phyloP scores from a whole-genome alignment of 2,797 vertebrate genomes.

The Bryconaethiops microstoma region DNA sequence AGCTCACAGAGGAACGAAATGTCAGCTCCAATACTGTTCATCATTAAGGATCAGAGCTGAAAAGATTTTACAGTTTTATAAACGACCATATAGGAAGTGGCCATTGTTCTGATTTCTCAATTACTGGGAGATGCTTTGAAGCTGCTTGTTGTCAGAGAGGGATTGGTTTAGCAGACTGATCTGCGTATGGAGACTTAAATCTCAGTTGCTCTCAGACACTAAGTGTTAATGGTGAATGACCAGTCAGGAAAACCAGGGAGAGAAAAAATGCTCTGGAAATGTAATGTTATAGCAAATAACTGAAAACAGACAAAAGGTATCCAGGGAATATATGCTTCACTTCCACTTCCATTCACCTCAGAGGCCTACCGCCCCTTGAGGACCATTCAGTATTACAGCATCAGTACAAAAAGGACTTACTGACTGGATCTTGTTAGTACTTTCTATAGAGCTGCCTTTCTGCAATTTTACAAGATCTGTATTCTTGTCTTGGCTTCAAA shows the following conservation, averaged over 20 bases:
- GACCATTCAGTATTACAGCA: slow-evolving; percentile 29
- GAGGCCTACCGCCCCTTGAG: slow-evolving; percentile 18
- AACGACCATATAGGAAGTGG: slow-evolving; percentile 24
- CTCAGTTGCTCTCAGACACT: slow-evolving; percentile 33
- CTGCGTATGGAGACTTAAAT: slow-evolving; percentile 37
- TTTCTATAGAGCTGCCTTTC: not conserved
- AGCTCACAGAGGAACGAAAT: slow-evolving; percentile 7
- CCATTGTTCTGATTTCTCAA: slow-evolving; percentile 41
- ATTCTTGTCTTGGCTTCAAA: not conserved
- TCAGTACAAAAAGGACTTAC: slow-evolving; percentile 24
- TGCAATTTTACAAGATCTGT: not conserved
- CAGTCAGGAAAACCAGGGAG: slow-evolving; percentile 8
- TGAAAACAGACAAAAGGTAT: slow-evolving; percentile 26
- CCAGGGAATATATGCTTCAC: slow-evolving; percentile 31
- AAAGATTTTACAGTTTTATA: slow-evolving; percentile 18
- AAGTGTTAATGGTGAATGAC: slow-evolving; percentile 10
- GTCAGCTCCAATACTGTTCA: slow-evolving; percentile 41
- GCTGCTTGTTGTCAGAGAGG: slow-evolving; percentile 35
- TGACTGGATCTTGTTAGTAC: slow-evolving; percentile 1
- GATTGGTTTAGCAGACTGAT: slow-evolving; percentile 46
- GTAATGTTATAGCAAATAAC: slow-evolving; percentile 38
- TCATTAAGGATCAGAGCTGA: slow-evolving; percentile 35
- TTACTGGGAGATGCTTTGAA: slow-evolving; percentile 12
- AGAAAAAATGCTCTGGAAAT: slow-evolving; percentile 33
- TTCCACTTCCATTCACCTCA: slow-evolving; percentile 15